Conservation (phyloP, 2,888 invertebrate species). For the Muscina levida region DNA sequence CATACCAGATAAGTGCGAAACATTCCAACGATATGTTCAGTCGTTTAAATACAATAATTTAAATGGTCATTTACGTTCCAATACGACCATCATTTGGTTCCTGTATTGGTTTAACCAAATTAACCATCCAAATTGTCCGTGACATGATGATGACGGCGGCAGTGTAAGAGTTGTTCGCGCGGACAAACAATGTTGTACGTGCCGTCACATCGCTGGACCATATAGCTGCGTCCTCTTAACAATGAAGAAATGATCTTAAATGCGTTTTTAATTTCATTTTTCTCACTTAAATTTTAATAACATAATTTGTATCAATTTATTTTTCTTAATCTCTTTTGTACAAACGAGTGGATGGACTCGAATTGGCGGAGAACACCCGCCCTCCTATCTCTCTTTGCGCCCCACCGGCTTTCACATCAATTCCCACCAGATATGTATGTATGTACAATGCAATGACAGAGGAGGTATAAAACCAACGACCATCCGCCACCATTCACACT, state of each 20-base stretch:
- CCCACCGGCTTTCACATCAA: too few species aligned
- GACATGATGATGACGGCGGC: constrained; percentile 13
- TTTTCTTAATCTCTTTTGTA: constrained; percentile 40
- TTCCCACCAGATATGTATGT: too few species aligned
- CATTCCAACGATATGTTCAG: neutral
- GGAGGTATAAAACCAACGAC: neutral
- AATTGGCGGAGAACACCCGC: constrained; percentile 39
- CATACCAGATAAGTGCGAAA: too few species aligned
- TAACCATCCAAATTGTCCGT: constrained; percentile 15
- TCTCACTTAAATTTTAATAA: constrained; percentile 65
- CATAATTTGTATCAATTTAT: constrained; percentile 66
- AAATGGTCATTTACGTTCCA: constrained; percentile 16
- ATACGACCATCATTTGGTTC: neutral
- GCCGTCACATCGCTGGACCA: neutral
- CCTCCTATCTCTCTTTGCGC: constrained; percentile 23
- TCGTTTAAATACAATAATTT: constrained; percentile 16
- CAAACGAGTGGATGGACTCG: neutral
- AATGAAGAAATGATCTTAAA: constrained; percentile 56
- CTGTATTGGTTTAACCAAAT: neutral
- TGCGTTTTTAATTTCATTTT: constrained; percentile 66
- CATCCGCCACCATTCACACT: neutral
- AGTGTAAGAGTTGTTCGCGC: too few species aligned
- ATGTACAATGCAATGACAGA: neutral
- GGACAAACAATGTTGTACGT: constrained; percentile 17
- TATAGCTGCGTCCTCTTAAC: neutral